Conservation (phyloP, 2,797 vertebrate species). For the Natrix natrix region DNA sequence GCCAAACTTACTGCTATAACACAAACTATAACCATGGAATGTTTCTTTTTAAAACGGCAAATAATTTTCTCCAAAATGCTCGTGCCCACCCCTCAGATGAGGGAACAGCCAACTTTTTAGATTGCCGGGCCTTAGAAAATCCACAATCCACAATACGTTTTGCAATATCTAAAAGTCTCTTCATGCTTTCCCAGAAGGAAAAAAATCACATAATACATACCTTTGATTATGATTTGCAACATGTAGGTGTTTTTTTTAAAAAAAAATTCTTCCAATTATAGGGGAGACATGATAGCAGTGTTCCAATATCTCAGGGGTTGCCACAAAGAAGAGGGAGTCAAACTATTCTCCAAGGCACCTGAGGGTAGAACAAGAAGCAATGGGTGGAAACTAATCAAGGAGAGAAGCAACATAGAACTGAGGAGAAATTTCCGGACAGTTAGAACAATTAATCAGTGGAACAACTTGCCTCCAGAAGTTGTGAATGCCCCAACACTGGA, state of each 20-base stretch:
- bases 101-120: not conserved
- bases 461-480: too few species aligned
- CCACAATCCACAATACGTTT: not conserved
- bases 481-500: too few species aligned
- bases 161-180: not conserved
- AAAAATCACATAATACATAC: not conserved
- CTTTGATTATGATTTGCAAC: not conserved
- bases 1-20: not conserved
- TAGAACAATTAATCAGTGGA: too few species aligned
- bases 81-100: not conserved
- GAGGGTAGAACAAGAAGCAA: too few species aligned
- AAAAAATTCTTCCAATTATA: not conserved
- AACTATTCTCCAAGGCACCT: too few species aligned
- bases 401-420: too few species aligned
- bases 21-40: conserved; percentile 10
- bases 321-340: too few species aligned
- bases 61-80: not conserved
- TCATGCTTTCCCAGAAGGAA: not conserved
- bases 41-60: not conserved
- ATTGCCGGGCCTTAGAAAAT: not conserved
- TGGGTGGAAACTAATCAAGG: too few species aligned
- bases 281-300: too few species aligned
- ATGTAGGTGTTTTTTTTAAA: not conserved
- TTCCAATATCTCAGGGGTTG: too few species aligned
- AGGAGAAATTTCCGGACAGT: too few species aligned